These are phyloP conservation scores for Siniperca chuatsi DNA, from an alignment of 2,113 vertebrate species.

Conservation along the genomic window DNA sequence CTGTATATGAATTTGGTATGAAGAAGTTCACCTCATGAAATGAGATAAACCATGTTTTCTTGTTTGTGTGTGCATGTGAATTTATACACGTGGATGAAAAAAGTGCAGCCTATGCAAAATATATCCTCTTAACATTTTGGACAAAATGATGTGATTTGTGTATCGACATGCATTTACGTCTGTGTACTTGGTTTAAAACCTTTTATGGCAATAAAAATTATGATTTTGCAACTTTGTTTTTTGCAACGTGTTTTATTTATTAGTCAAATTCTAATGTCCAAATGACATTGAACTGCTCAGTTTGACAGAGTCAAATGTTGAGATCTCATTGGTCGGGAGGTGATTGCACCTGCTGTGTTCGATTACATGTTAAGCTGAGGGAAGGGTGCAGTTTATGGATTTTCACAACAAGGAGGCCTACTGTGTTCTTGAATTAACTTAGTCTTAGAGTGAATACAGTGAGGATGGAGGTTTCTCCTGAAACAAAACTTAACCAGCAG, in stretches of 20 bases:
- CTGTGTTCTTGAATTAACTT: neutral
- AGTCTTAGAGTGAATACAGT: neutral
- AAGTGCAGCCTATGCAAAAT: conserved; percentile 32
- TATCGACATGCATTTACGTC: conserved; percentile 27
- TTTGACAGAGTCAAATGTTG: neutral
- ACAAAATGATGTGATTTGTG: conserved; percentile 26
- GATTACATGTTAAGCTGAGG: neutral
- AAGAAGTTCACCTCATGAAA: conserved; percentile 52
- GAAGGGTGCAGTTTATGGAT: neutral
- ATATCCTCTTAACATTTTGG: conserved; percentile 10
- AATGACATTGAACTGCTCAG: conserved; percentile 24
- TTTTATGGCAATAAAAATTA: conserved; percentile 55
- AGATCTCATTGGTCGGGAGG: conserved; percentile 58
- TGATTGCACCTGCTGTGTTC: conserved; percentile 47
- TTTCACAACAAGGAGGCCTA: neutral
- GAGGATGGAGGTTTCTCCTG: conserved; percentile 52
- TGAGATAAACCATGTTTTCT: conserved; percentile 29
- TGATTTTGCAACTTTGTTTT: conserved; percentile 7
- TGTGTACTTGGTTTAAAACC: conserved; percentile 22
- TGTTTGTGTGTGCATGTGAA: conserved; percentile 26
- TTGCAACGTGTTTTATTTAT: neutral
- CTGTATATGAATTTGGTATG: conserved; percentile 28
- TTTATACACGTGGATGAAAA: conserved; percentile 16
- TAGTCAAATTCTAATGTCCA: neutral
- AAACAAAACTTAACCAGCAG: conserved; percentile 66